Evolutionary conservation across 2,797 vertebrate genomes (phyloP), one percentile per base, ranked within the genome.

Genomic region (Anolis apletophallus): DNA sequence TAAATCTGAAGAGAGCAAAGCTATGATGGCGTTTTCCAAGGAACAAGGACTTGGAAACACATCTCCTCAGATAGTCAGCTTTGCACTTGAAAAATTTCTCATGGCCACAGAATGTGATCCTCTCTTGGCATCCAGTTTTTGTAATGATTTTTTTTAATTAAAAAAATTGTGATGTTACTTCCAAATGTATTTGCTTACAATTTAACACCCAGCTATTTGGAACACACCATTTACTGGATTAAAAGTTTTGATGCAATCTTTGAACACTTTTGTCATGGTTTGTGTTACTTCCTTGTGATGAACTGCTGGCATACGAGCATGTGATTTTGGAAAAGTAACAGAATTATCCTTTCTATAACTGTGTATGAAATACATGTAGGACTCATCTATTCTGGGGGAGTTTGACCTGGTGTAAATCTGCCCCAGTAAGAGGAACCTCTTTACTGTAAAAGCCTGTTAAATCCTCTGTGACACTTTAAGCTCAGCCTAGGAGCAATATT

Each of bases 1-100:
- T 95, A 95, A 95, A 96, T 84, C 93, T 93, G 90, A 95, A 96
- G 94, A 95, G 95, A 96, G 94, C 92, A 92, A 91, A 96, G 97
- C 92, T 96, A 94, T 94, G 90, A 81, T 80, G 84, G 85, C 88
- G 86, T 93, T 89, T 80, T 81, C 40, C 93, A 92, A 93, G 95
- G 92, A 95, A 94, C 96, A 95, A 94, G 92, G 89, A 90, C 72
- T 91, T 9, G 2, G 89, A 91, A 88, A 87, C 87, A 23, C 82
- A 76, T 91, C 77, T 91, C 91, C 90, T 92, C 92, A 91, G 89
- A 91, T 93, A 81, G 93, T 89, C 90, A 93, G 94, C 93, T 95
- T 95, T 96, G 94, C 94, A 95, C 93, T 94, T 96, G 88, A 89
- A 94, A 46, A 89, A 88, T 90, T 93, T 93, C 93, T 77, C 92